Conservation (phyloP, 2,113 vertebrate species). For the Cercopithecus mona region DNA sequence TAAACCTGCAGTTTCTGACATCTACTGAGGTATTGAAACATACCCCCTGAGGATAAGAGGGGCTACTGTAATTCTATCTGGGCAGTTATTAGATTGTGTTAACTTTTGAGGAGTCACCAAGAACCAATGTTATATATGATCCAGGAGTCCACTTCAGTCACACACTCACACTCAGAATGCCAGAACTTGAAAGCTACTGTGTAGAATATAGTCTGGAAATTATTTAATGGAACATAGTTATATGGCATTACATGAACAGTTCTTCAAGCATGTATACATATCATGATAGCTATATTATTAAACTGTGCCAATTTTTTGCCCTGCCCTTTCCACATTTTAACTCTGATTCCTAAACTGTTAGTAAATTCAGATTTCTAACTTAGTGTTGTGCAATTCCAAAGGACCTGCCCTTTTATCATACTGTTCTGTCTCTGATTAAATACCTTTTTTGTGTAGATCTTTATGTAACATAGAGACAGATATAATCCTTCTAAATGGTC, state of each 20-base stretch:
- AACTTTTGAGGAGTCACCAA: not conserved
- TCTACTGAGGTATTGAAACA: not conserved
- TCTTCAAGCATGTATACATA: not conserved
- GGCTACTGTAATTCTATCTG: not conserved
- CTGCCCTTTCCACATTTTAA: not conserved
- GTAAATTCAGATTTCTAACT: not conserved
- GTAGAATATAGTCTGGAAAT: not conserved
- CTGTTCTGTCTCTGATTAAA: not conserved
- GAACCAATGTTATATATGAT: not conserved
- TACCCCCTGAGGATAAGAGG: not conserved
- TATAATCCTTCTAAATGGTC: constrained; percentile 29
- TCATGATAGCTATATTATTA: not conserved
- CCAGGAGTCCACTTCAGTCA: not conserved
- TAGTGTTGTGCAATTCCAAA: not conserved
- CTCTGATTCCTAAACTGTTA: not conserved
- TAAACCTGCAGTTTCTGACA: not conserved
- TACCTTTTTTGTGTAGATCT: not conserved
- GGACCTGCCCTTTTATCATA: not conserved
- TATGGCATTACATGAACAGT: not conserved
- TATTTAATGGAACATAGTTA: not conserved
- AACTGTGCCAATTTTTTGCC: not conserved
- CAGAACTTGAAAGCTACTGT: not conserved
- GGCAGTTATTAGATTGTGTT: not conserved
- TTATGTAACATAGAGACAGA: constrained; percentile 3
- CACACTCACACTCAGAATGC: not conserved